These are phyloP conservation scores for Chlorodrepanis virens DNA, from an alignment of 2,113 vertebrate species.

Conservation along the genomic window DNA sequence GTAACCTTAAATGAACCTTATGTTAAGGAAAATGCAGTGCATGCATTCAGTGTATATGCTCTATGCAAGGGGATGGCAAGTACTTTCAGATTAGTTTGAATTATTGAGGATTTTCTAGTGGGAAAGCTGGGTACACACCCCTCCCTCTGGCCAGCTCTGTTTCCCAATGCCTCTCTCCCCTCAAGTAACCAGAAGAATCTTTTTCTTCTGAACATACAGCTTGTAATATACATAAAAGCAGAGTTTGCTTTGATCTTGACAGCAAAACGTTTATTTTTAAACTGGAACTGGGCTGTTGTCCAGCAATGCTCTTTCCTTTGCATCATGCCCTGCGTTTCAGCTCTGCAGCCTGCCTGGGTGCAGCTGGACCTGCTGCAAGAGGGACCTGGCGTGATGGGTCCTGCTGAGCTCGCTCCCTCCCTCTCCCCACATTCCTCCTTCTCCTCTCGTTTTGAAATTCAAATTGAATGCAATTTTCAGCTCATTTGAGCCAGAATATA, in stretches of 20 bases:
- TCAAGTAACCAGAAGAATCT: conserved; percentile 65
- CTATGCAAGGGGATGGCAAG: neutral
- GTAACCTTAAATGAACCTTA: conserved; percentile 27
- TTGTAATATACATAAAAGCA: conserved; percentile 74
- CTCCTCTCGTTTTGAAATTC: conserved; percentile 82
- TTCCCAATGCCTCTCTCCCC: neutral
- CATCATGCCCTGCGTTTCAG: conserved; percentile 57
- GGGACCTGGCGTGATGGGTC: conserved; percentile 56
- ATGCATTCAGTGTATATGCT: neutral
- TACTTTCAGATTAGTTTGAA: conserved; percentile 5
- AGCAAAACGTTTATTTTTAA: conserved; percentile 81
- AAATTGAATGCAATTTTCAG: conserved; percentile 88
- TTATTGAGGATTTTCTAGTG: conserved; percentile 20
- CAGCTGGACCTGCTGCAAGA: conserved; percentile 65
- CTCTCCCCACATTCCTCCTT: neutral
- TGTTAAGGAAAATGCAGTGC: neutral
- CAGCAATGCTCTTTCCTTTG: conserved; percentile 71
- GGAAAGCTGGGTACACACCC: neutral
- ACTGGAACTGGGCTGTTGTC: conserved; percentile 72
- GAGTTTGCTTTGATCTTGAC: conserved; percentile 79
- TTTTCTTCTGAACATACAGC: conserved; percentile 47
- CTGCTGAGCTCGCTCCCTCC: neutral
- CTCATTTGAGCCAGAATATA: conserved; percentile 88
- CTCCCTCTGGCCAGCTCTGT: neutral
- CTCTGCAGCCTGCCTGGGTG: conserved; percentile 40